A percentile compares a stretch with the other conserved stretches of the same genome.
Conservation (phyloP, 2,113 vertebrate genomes). For the Nibea coibor region DNA sequence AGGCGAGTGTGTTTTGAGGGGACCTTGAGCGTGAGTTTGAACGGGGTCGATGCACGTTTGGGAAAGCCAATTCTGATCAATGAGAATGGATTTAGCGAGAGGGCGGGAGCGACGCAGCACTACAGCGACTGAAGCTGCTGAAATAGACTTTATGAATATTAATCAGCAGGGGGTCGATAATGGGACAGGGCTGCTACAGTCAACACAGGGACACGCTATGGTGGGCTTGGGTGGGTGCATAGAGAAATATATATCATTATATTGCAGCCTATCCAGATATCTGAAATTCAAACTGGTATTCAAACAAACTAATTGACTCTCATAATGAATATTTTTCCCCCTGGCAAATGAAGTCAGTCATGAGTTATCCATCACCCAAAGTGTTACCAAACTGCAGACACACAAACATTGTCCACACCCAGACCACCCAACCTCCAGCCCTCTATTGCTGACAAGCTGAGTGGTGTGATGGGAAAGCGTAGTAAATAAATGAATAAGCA, state of each 20-base stretch:
- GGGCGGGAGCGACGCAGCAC: constrained; percentile 53
- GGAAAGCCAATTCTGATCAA: constrained; percentile 83
- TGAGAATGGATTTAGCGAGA: constrained; percentile 83
- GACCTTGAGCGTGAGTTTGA: constrained; percentile 83
- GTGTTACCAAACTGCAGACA: constrained; percentile 52
- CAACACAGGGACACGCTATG: constrained; percentile 55
- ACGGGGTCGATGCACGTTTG: constrained; percentile 74
- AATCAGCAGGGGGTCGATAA: constrained; percentile 81
- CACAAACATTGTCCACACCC: constrained; percentile 54
- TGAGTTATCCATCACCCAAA: constrained; percentile 58
- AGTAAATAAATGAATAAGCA: constrained; percentile 85
- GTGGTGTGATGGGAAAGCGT: constrained; percentile 69
- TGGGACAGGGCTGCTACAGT: constrained; percentile 63
- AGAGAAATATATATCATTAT: constrained; percentile 2
- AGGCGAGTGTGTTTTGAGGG: constrained; percentile 67
- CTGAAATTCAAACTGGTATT: constrained; percentile 42
- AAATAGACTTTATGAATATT: constrained; percentile 88
- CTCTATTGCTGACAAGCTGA: constrained; percentile 75
- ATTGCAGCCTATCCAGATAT: constrained; percentile 18
- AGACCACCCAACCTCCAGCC: constrained; percentile 50
- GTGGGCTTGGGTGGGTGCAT: constrained; percentile 27
- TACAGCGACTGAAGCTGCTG: constrained; percentile 74
- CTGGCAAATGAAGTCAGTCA: constrained; percentile 34
- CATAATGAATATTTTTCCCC: constrained; percentile 46
- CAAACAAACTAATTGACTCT: constrained; percentile 51